Percentiles rank a stretch among this genome's conserved stretches.
These are phyloP conservation scores for Acrocephalus kingi DNA, from an alignment of 2,113 vertebrate genomes.

Conservation along the genomic window DNA sequence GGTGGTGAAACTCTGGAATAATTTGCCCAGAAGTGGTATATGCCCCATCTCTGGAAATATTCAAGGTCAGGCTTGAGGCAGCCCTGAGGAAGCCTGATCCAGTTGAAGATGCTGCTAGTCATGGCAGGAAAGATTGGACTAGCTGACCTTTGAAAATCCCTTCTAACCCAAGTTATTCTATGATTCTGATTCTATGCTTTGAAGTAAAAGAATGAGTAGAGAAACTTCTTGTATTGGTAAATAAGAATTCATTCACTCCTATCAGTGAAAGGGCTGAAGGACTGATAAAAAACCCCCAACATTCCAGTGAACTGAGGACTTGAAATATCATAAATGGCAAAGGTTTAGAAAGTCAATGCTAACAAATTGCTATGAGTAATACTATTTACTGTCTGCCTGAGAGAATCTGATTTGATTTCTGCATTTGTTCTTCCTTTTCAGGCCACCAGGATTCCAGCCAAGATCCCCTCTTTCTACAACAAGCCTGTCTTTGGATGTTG, in stretches of 20 bases:
- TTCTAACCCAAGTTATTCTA: background rate
- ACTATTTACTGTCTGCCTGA: background rate
- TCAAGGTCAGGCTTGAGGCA: background rate
- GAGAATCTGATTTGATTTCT: slow-evolving; percentile 14
- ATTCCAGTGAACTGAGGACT: background rate
- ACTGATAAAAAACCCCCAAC: background rate
- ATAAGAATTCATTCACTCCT: background rate
- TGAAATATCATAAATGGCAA: background rate
- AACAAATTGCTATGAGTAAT: background rate
- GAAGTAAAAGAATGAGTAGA: background rate
- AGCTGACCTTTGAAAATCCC: background rate
- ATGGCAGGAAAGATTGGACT: background rate
- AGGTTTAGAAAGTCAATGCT: background rate
- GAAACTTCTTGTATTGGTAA: background rate
- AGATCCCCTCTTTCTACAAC: background rate
- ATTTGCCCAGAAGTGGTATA: background rate
- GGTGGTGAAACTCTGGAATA: background rate
- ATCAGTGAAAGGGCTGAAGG: background rate
- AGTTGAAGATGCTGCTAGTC: background rate
- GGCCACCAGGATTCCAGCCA: slow-evolving; percentile 12
- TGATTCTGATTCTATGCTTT: background rate
- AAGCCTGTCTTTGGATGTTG: background rate
- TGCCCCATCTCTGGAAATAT: background rate
- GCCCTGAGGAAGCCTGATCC: background rate
- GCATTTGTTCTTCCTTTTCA: slow-evolving; percentile 8